phyloP scores from a whole-genome alignment of 2,113 vertebrate genomes.

The Megaceryle maxima region DNA sequence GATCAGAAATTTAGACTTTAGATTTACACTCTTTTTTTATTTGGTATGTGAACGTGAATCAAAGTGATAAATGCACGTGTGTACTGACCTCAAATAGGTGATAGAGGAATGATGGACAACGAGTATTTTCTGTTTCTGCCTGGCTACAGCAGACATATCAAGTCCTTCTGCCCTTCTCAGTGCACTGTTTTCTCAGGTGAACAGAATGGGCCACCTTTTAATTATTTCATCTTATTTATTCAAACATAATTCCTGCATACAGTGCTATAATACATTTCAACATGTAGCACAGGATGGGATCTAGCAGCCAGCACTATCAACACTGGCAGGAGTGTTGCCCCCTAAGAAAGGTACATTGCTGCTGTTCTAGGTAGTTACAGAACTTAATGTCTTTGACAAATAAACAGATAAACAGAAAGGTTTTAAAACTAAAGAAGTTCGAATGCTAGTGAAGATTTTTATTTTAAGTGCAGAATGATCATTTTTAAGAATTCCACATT shows the following conservation, averaged over 20 bases:
- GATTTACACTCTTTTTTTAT: neutral
- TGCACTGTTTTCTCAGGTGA: neutral
- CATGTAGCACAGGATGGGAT: neutral
- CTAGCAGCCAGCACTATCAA: neutral
- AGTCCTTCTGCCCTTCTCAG: neutral
- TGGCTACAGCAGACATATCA: neutral
- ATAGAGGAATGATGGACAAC: neutral
- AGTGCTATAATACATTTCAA: neutral
- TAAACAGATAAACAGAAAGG: neutral
- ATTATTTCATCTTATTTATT: neutral
- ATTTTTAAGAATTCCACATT: neutral
- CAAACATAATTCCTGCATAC: neutral
- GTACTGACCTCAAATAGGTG: neutral
- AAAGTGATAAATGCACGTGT: neutral
- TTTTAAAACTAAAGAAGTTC: neutral
- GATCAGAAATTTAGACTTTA: neutral
- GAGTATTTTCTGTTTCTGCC: neutral
- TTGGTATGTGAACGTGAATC: neutral
- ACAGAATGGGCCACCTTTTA: neutral
- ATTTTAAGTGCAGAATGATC: neutral
- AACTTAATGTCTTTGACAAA: neutral
- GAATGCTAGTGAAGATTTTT: neutral
- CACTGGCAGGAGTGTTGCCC: neutral
- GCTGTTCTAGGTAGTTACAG: neutral
- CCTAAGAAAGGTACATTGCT: neutral